phyloP scores from a whole-genome alignment of 2,888 invertebrate genomes.

The Linnaemya vulpina region DNA sequence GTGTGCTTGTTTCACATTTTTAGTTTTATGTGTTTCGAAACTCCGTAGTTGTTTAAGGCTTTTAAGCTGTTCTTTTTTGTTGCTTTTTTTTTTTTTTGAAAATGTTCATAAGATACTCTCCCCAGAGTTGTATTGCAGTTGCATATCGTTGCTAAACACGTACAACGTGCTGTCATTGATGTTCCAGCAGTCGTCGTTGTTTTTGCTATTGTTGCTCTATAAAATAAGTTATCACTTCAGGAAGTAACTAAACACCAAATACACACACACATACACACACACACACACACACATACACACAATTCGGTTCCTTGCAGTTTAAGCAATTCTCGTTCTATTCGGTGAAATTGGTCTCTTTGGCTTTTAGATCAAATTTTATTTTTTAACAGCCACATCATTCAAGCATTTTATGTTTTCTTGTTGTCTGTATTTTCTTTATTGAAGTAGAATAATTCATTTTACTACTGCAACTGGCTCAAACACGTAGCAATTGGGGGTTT shows the following conservation, averaged over 20 bases:
- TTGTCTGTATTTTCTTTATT: slow-evolving; percentile 49
- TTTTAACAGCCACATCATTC: slow-evolving; percentile 67
- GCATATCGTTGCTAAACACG: slow-evolving; percentile 65
- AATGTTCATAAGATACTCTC: slow-evolving; percentile 46
- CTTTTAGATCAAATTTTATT: slow-evolving; percentile 65
- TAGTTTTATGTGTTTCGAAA: slow-evolving; percentile 41
- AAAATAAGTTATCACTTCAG: slow-evolving; percentile 72
- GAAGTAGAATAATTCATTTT: slow-evolving; percentile 61
- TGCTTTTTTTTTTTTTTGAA: neutral
- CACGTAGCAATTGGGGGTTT: slow-evolving; percentile 51
- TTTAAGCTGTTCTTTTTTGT: slow-evolving; percentile 3
- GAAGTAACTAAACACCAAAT: slow-evolving; percentile 70
- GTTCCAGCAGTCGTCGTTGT: neutral
- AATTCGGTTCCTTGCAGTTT: slow-evolving; percentile 41
- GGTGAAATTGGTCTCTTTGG: slow-evolving; percentile 66
- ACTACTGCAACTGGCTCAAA: slow-evolving; percentile 53
- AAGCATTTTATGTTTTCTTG: slow-evolving; percentile 67
- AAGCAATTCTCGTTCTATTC: slow-evolving; percentile 32
- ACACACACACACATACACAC: slow-evolving; percentile 8
- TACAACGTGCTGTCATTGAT: slow-evolving; percentile 52
- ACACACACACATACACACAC: slow-evolving; percentile 1
- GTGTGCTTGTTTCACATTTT: slow-evolving; percentile 28
- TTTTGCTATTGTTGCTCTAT: slow-evolving; percentile 58
- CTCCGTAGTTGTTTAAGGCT: slow-evolving; percentile 31
- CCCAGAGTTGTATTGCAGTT: slow-evolving; percentile 48